Evolutionary conservation across 1,140 invertebrate species (phyloP).

Genomic region (Calephelis virginiensis): DNA sequence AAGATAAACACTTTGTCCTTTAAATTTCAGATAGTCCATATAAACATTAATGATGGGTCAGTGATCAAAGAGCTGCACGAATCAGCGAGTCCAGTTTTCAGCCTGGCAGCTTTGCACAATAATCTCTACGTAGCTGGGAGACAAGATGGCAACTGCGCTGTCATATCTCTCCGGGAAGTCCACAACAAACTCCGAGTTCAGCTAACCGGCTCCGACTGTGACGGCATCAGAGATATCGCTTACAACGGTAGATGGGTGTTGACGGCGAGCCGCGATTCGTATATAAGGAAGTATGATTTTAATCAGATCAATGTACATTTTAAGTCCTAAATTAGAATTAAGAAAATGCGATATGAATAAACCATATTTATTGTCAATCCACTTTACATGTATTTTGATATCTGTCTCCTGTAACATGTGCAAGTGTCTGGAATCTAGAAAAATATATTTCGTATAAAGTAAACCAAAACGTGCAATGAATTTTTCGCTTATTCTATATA

Average conservation of each 20-base stretch:
- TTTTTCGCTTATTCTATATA: too few relatives aligned
- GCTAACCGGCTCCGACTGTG: constrained; percentile 84
- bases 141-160: constrained; percentile 81
- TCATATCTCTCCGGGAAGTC: constrained; percentile 45
- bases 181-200: constrained; percentile 70
- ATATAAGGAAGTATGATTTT: constrained; percentile 80
- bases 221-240: constrained; percentile 79
- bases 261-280: constrained; percentile 79
- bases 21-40: not conserved
- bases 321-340: constrained; percentile 33
- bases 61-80: constrained; percentile 55
- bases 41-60: not conserved
- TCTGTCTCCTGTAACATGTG: not conserved
- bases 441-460: too few relatives aligned
- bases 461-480: too few relatives aligned
- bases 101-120: constrained; percentile 38
- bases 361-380: constrained; percentile 3
- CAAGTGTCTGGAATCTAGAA: not conserved
- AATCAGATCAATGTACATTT: constrained; percentile 67
- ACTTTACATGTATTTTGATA: not conserved
- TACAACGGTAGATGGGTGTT: constrained; percentile 79
- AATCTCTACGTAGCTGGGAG: constrained; percentile 50
- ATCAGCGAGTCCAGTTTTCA: constrained; percentile 68
- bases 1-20: constrained; percentile 8
- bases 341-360: not conserved